Evolutionary conservation across 2,113 vertebrate species (phyloP), one percentile per base, ranked within the genome.

Genomic region (Phalacrocorax brasilianus): DNA sequence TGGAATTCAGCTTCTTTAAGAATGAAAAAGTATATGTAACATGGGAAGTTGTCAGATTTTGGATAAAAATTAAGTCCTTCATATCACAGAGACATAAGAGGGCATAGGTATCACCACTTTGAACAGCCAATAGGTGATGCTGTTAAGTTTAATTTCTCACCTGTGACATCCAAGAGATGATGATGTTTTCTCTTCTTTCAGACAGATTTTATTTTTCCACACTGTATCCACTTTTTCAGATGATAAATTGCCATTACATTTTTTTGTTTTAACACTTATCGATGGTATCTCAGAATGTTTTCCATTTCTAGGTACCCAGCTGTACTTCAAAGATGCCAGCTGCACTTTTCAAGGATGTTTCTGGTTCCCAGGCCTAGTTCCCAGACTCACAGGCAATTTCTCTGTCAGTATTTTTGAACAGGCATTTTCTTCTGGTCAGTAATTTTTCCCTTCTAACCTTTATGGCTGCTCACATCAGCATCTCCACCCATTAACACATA

Each of bases 211-310:
- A 8, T 73, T 83, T 83, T 50, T 3, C 12, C 20, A 40, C 14
- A 32, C 7, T 45, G 4, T 27, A 52, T 88, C n/a, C 21, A 24
- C 14, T 58, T 58, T 83, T 70, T 63, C 22, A 45, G 17, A 50
- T 45, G 2, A 8, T 17, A 47, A 59, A 9, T 47, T 79, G 7
- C 26, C 23, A 11, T 45, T 50, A 26, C 8, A 58, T 0, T 24
- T 70, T 28, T 73, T 40, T 30, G 5, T 1, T 6, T 91, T 71
- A 21, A 38, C 0, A 0, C 8, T 62, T 75, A 32, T 6, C 1
- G 3, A 3, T 40, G 8, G 8, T 72, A 27, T 44, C 9, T 66
- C 42, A 71, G 13, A 2, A 13, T 71, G 3, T 50, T 3, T 30
- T 14, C 9, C 1, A 0, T 72, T 80, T 79, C n/a, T 89, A 59